Conservation (phyloP, 2,888 invertebrate genomes). For the Deilephila porcellus region DNA sequence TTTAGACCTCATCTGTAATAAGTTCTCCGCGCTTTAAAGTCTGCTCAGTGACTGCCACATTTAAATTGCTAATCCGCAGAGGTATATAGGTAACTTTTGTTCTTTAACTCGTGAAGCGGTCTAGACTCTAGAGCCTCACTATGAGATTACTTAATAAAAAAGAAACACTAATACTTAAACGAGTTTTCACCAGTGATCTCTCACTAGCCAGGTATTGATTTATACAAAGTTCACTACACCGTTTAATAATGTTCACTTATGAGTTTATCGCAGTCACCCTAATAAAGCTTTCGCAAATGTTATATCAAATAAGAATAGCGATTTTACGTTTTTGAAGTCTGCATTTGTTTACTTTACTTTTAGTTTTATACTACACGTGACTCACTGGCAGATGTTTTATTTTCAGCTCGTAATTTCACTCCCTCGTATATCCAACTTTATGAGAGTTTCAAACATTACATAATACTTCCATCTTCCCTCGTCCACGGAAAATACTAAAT, state of each 20-base stretch:
- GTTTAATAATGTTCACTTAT: constrained; percentile 24
- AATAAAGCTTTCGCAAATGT: constrained; percentile 42
- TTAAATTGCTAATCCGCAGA: too few species aligned
- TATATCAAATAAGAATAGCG: constrained; percentile 45
- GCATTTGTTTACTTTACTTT: constrained; percentile 67
- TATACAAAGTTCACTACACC: constrained; percentile 3
- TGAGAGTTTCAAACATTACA: constrained; percentile 70
- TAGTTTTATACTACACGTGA: constrained; percentile 68
- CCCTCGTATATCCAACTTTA: constrained; percentile 70
- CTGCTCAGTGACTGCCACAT: too few species aligned
- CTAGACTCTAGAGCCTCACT: too few species aligned
- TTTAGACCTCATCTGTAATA: too few species aligned
- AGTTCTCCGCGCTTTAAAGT: too few species aligned
- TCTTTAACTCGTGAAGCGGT: too few species aligned
- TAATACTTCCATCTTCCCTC: constrained; percentile 64
- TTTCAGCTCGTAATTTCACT: constrained; percentile 63
- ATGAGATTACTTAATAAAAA: too few species aligned
- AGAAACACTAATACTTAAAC: too few species aligned
- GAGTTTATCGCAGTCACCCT: constrained; percentile 29
- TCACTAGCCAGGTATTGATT: background rate
- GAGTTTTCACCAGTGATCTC: background rate
- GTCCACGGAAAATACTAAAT: constrained; percentile 52
- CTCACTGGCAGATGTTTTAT: constrained; percentile 76
- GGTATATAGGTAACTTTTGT: too few species aligned
- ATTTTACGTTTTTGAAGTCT: constrained; percentile 58